Evolutionary conservation across 2,113 vertebrate genomes (phyloP).

Genomic region (Pholis gunnellus): DNA sequence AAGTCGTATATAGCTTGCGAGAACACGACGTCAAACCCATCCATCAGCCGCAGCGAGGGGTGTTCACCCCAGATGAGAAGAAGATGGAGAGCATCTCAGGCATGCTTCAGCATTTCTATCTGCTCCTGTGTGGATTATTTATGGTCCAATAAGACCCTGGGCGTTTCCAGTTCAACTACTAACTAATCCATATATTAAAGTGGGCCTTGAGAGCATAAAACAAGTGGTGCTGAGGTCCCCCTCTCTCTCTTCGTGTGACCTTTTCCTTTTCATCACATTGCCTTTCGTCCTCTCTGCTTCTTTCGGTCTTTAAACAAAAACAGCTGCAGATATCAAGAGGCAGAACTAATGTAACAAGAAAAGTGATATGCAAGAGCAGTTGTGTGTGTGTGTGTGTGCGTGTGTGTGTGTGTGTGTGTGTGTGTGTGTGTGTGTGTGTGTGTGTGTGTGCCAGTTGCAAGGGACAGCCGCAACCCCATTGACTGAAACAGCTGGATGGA

Average conservation of each 20-base stretch:
- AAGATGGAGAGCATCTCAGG: conserved; percentile 54
- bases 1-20: conserved; percentile 31
- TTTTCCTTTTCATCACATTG: conserved; percentile 49
- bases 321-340: conserved; percentile 29
- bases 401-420: conserved; percentile 11
- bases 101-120: conserved; percentile 55
- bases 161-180: conserved; percentile 67
- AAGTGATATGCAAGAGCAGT: conserved; percentile 33
- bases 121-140: conserved; percentile 70
- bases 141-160: conserved; percentile 72
- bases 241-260: conserved; percentile 39
- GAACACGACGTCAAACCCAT: conserved; percentile 47
- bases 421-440: conserved; percentile 26
- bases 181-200: conserved; percentile 76
- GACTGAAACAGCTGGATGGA: conserved; percentile 73
- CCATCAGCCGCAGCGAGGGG: conserved; percentile 43
- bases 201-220: conserved; percentile 66
- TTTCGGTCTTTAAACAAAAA: conserved; percentile 14
- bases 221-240: conserved; percentile 45
- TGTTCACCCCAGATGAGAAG: conserved; percentile 47
- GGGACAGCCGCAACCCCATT: conserved; percentile 21
- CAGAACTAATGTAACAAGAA: conserved; percentile 17
- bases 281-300: conserved; percentile 6
- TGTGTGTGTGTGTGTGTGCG: background rate
- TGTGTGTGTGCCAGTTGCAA: conserved; percentile 30